Base-by-base conservation (phyloP, 1,140 invertebrate genomes). In the Carposina sasakii region DNA sequence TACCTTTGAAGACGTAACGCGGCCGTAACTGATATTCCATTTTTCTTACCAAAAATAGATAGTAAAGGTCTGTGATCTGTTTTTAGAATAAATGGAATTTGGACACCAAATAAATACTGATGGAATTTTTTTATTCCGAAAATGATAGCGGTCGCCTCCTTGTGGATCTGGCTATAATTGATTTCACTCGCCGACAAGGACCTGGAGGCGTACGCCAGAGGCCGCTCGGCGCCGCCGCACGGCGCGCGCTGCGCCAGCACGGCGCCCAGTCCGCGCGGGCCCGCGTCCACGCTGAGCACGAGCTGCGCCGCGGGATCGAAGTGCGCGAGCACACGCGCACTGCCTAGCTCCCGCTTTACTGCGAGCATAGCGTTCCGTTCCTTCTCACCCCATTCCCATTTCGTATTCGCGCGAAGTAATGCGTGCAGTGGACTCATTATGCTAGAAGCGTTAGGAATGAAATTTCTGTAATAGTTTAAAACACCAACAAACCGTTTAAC, bases 111-210 rank as follows among this genome's bases (percentile, higher is more conserved):
- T 8, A 85, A 39, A 57, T 75, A 85, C 41, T 82, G 67, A 48
- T 76, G 73, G 61, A 85, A 86, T 24, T 64, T 47, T 44, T 81
- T 69, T 3, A 72, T 60, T 4, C 67, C 69, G 52, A 85, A 88
- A 2, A 87, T 63, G 33, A 87, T 81, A 3, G 85, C 79, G 2
- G 87, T 57, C 3, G 81, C 63, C 57, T 88, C 85, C 48, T 78
- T 75, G 46, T 88, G 82, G 2, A 87, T 76, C 55, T 87, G 76
- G 10, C 68, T 74, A 50, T 87, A 86, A 24, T 85, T 84, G 22
- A 58, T n/a, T 60, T 88, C 77, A 23, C 69, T 60, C 5, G 45
- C 5, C 3, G 74, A 81, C 9, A 87, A 52, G 8, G 76, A 63
- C 24, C 78, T 49, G 3, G 81, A 87, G 3, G 78, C 79, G 52